phyloP scores from a whole-genome alignment of 2,888 invertebrate species.

The Cepaea hortensis region DNA sequence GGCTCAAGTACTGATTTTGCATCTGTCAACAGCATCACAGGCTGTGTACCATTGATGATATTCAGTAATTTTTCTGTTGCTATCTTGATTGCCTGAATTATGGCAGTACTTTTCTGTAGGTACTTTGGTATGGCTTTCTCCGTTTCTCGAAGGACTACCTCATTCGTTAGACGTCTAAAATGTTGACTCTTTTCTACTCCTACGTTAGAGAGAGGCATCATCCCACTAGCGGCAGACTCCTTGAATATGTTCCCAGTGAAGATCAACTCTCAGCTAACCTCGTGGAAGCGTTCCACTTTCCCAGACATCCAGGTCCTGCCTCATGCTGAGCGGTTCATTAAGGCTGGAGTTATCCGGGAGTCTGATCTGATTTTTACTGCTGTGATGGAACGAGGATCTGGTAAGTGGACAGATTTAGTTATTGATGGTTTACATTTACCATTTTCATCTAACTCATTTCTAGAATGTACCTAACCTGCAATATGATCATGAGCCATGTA shows the following conservation, averaged over 20 bases:
- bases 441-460: no score
- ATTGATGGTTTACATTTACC: no score
- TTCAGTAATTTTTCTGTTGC: no score
- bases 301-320: constrained; percentile 80
- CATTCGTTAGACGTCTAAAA: background rate
- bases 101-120: no score
- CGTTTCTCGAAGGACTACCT: no score
- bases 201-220: constrained; percentile 68
- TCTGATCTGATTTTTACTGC: constrained; percentile 82
- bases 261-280: constrained; percentile 78
- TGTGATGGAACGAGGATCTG: constrained; percentile 86
- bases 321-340: constrained; percentile 60
- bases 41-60: no score
- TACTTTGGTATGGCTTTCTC: no score
- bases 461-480: no score
- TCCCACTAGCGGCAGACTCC: constrained; percentile 66
- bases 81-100: no score
- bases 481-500: no score
- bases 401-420: constrained; percentile 72
- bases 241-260: constrained; percentile 74
- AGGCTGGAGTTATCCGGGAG: constrained; percentile 73
- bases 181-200: constrained; percentile 7
- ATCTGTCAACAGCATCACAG: no score
- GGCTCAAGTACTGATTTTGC: no score
- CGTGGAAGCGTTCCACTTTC: constrained; percentile 84